Evolutionary conservation across 2,113 vertebrate genomes (phyloP), one percentile per base, ranked within the genome.

Genomic region (Dicentrarchus labrax): DNA sequence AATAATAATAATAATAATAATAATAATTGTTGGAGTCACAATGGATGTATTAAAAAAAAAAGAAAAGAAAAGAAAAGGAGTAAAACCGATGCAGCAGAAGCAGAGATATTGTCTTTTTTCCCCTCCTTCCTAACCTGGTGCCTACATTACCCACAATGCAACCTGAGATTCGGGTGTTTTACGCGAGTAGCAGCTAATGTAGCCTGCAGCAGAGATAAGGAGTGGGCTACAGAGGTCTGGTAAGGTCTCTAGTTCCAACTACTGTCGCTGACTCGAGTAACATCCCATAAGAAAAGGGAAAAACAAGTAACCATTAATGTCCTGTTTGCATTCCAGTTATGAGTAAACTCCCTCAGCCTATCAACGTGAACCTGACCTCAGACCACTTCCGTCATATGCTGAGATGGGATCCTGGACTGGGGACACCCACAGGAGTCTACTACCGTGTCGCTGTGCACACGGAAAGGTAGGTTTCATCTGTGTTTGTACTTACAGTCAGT

Each of bases 391-490:
- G 7, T 5, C 86, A 89, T 56, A 4, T 83, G n/a, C 72, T 95
- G 67, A 88, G 2, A n/a, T 94, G 93, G 94, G 61, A 80, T 6
- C 69, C 76, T 12, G 93, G 85, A 61, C 68, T 73, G 15, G 81
- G 41, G 13, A 86, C 88, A 2, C 86, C 91, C 6, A 0, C 21
- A 0, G 92, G 84, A 43, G 82, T 82, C 47, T 4, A 3, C 70
- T 95, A 92, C 86, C 11, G 6, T 0, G 86, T 95, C 22, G 7
- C 16, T 2, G 15, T 86, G 21, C 0, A 0, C 12, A 43, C 57
- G 15, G 22, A 65, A 0, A 56, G 2, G 93, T 93, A 8, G 19
- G 89, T 78, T 16, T 51, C 1, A 51, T 16, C 7, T 66, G 30
- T 51, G 10, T 64, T 41, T 67, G 1, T 8, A 15, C 13, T 47